Percentiles rank a stretch among this genome's conserved stretches.
phyloP scores from a whole-genome alignment of 1,140 invertebrate genomes.

The Atta colombica region DNA sequence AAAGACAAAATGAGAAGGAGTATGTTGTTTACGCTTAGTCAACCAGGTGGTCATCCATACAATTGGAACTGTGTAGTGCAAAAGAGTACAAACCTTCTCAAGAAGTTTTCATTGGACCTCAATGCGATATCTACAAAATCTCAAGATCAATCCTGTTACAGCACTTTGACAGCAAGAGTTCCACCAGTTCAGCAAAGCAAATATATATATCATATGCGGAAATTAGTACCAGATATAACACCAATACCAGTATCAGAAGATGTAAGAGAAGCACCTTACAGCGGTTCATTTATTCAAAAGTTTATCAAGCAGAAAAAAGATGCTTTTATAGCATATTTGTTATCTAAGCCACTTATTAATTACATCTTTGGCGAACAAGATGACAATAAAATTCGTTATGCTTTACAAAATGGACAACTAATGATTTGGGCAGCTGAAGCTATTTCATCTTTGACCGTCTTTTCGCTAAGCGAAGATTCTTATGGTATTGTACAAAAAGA shows the following conservation, averaged over 20 bases:
- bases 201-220: slow-evolving; percentile 82
- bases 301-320: slow-evolving; percentile 79
- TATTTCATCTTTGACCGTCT: slow-evolving; percentile 89
- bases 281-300: slow-evolving; percentile 71
- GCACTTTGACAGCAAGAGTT: slow-evolving; percentile 33
- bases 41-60: slow-evolving; percentile 92
- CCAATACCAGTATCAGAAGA: not conserved
- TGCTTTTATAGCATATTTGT: slow-evolving; percentile 78
- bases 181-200: slow-evolving; percentile 71
- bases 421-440: slow-evolving; percentile 91
- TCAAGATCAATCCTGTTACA: slow-evolving; percentile 67
- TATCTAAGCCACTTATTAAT: slow-evolving; percentile 88
- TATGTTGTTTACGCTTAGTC: slow-evolving; percentile 90
- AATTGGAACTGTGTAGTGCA: slow-evolving; percentile 92
- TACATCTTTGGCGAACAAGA: slow-evolving; percentile 91
- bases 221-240: slow-evolving; percentile 63
- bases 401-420: slow-evolving; percentile 89
- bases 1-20: slow-evolving; percentile 87
- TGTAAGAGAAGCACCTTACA: not conserved
- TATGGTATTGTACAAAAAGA: slow-evolving; percentile 94
- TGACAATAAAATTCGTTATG: slow-evolving; percentile 89
- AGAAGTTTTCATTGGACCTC: slow-evolving; percentile 88
- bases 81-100: slow-evolving; percentile 88
- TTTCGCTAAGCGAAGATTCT: slow-evolving; percentile 91
- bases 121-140: slow-evolving; percentile 83